Base-by-base conservation (phyloP, 2,113 vertebrate species). In the Dryoscopus gambensis region DNA sequence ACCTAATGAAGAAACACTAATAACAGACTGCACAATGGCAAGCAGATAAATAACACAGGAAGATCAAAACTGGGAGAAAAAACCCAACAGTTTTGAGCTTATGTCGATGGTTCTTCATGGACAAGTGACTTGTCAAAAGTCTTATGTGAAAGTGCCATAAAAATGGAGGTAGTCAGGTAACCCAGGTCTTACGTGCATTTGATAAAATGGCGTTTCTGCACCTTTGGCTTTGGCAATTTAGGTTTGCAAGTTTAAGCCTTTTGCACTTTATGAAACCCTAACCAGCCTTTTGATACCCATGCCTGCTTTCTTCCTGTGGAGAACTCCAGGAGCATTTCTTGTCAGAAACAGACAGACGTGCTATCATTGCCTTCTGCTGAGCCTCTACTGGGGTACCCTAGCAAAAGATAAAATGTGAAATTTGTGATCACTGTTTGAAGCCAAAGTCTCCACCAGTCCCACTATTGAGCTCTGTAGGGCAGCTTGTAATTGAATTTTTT, bases 111-210 rank as follows among this genome's bases (percentile, higher is more conserved):
- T 30, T 64, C 24, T 57, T 35, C 40, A 13, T 16, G 57, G 63
- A 24, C 19, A 73, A 80, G 9, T 27, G 53, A 31, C 24, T 83
- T 81, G 24, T 57, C 23, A 39, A 46, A 62, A 70, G 19, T 21
- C 10, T 64, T 37, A 13, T 20, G 23, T 68, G 49, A 42, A 79
- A 76, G 24, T 35, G 21, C 9, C 7, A 22, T 15, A 39, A 44
- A 83, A 80, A 7, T 12, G 3, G 10, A 44, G 53, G 19, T 20
- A 33, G 33, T 40, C 4, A 4, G 50, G 18, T 64, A 86, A 68
- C 52, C 30, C 23, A 20, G 15, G 7, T 69, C 59, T 65, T 53
- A 40, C 0, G 0, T 10, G 5, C 15, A 2, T 65, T 80, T 56
- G n/a, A 22, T 44, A 37, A 82, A 68, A 68, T 3, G 7, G 2